A percentile compares a stretch with the other conserved stretches of the same genome.
Conservation (phyloP, 2,113 vertebrate species). For the Oreochromis aureus region DNA sequence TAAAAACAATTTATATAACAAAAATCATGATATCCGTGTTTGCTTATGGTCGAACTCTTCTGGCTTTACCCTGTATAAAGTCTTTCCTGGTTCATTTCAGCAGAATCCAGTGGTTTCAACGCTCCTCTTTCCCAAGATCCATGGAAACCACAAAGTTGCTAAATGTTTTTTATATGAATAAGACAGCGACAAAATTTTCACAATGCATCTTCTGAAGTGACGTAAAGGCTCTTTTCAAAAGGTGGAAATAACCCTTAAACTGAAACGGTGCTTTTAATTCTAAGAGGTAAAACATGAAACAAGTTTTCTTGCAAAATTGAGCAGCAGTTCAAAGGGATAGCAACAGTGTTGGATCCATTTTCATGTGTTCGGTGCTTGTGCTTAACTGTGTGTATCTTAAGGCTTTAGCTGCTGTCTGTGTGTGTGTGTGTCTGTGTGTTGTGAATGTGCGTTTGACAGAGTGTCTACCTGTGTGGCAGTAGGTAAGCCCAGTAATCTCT, state of each 20-base stretch:
- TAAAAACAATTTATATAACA: background rate
- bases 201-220: background rate
- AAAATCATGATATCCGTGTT: background rate
- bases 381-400: slow-evolving; percentile 31
- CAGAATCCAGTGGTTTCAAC: background rate
- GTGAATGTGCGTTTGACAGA: slow-evolving; percentile 33
- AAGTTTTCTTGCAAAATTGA: background rate
- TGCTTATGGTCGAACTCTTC: background rate
- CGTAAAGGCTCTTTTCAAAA: background rate
- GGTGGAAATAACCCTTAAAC: background rate
- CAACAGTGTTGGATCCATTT: background rate
- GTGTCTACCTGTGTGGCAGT: slow-evolving; percentile 67
- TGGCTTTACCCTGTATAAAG: background rate
- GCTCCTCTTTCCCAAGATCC: background rate
- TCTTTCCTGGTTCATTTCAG: background rate
- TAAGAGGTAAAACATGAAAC: background rate
- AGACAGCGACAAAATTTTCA: background rate
- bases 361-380: background rate
- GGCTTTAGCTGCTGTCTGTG: slow-evolving; percentile 25
- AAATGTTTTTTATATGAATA: background rate
- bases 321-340: slow-evolving; percentile 12
- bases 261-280: background rate
- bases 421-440: background rate
- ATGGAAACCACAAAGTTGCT: background rate
- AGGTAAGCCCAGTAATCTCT: slow-evolving; percentile 62